These are phyloP conservation scores for Yponomeuta plumbellus DNA, from an alignment of 2,888 invertebrate genomes.

Conservation along the genomic window DNA sequence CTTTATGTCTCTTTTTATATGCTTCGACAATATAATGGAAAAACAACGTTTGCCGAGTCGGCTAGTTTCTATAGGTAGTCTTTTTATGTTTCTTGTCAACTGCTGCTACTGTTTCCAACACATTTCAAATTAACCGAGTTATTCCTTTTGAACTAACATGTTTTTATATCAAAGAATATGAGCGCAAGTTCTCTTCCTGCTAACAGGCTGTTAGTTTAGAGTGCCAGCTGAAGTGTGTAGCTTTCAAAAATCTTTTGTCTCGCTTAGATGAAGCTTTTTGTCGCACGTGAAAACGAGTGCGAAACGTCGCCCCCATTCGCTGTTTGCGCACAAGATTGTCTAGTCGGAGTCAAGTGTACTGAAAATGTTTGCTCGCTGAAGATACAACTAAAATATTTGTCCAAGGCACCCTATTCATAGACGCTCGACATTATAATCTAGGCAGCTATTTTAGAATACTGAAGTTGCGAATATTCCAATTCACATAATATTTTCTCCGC, in stretches of 20 bases:
- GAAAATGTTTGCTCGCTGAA: slow-evolving; percentile 1
- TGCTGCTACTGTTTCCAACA: too few relatives aligned
- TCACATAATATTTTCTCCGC: too few relatives aligned
- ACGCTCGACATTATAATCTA: background rate
- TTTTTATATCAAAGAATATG: background rate
- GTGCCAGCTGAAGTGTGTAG: background rate
- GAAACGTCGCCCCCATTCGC: background rate
- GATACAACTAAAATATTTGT: slow-evolving; percentile 3
- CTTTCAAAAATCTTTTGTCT: background rate
- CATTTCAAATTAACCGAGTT: too few relatives aligned
- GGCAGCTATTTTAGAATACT: background rate
- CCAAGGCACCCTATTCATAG: background rate
- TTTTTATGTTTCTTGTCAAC: too few relatives aligned
- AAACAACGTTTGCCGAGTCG: too few relatives aligned
- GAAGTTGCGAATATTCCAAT: too few relatives aligned
- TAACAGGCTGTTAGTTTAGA: background rate
- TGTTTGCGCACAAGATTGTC: slow-evolving; percentile 1
- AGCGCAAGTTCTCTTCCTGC: background rate
- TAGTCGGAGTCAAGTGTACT: background rate
- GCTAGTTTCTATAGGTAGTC: too few relatives aligned
- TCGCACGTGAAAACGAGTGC: background rate
- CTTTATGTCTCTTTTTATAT: too few relatives aligned
- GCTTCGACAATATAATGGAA: too few relatives aligned
- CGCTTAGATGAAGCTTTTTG: background rate
- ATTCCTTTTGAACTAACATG: too few relatives aligned